Base-by-base conservation (phyloP, 1,140 invertebrate genomes). In the Branchinecta lindahli region DNA sequence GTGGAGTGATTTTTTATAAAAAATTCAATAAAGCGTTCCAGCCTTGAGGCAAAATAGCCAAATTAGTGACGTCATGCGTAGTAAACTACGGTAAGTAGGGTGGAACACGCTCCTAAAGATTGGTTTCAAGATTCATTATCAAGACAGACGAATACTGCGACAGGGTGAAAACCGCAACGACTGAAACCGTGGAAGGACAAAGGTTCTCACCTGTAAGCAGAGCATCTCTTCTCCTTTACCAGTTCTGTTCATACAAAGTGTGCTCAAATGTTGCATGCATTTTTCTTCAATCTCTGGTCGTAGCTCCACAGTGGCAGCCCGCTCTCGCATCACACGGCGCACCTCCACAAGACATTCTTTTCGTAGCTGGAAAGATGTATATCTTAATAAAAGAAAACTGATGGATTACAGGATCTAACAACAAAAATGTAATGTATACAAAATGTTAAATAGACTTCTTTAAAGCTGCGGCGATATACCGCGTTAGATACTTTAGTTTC, bases 201-300 rank as follows among this genome's bases (percentile, higher is more conserved):
- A 33, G 5, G 33, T 5, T 3, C 33, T 33, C 5, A 33, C 33
- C 18, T 99, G 95, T 15, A 99, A 82, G 79, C 96, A 99, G 66
- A 87, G 77, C 82, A 98, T 90, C 82, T 93, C 91, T 80, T 91
- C 89, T 67, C 88, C 91, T 78, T 88, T 89, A 69, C 85, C 85
- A 44, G 87, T 88, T 78, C 90, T 88, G 68, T 91, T 87, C 68
- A 86, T 88, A 78, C 96, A 99, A 75, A 85, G 84, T 69, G 83
- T 82, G 0, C 89, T 87, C 4, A 99, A 81, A 75, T 97, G 92
- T 72, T 86, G 84, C 0, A 98, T 80, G 77, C 96, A 99, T 52
- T 83, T 83, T 75, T 90, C 87, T 81, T 98, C 94, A 71, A 99
- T 88, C 80, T 96, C 90, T 8, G 96, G 95, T 73, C 94, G 86